Evolutionary conservation across 1,140 invertebrate genomes (phyloP), one percentile per base, ranked within the genome.

Genomic region (Anastatus disparis): DNA sequence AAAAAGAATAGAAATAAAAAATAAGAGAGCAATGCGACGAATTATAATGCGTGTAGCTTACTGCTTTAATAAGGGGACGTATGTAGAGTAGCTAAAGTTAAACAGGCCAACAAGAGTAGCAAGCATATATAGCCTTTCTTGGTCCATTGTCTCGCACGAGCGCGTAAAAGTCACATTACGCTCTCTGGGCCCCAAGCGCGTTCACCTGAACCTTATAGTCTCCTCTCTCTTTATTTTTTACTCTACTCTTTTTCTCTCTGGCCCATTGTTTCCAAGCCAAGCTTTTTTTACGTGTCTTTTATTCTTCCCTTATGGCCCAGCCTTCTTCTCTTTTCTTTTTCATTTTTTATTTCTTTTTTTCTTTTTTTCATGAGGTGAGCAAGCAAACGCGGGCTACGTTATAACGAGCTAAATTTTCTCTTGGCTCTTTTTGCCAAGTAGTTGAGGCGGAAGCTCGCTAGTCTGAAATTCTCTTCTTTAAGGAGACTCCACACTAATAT

Each of bases 61-160:
- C 77, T 82, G 81, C 78, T 81, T 82, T 82, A 82, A 82, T 81
- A 74, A 79, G 78, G 74, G n/a, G n/a, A 79, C 77, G 78, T 82
- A 82, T 82, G 81, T 82, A 81, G 81, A 81, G 81, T 82, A 80
- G 79, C 74, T 53, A 70, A n/a, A n/a, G n/a, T n/a, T n/a, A n/a
- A n/a, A n/a, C n/a, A n/a, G n/a, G n/a, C 61, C 61, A 61, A 4
- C 35, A n/a, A n/a, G 4, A 22, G 68, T 10, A n/a, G n/a, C n/a
- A n/a, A n/a, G n/a, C n/a, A n/a, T n/a, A n/a, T n/a, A n/a, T n/a
- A n/a, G n/a, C 70, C 52, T 29, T 61, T 44, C 38, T n/a, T 38
- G 56, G 20, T 71, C 76, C 76, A 81, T 82, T 82, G 81, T 82
- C 74, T 76, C n/a, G n/a, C n/a, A n/a, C n/a, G n/a, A n/a, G n/a